Base-by-base conservation (phyloP, 2,888 invertebrate species). In the Villa cingulata region DNA sequence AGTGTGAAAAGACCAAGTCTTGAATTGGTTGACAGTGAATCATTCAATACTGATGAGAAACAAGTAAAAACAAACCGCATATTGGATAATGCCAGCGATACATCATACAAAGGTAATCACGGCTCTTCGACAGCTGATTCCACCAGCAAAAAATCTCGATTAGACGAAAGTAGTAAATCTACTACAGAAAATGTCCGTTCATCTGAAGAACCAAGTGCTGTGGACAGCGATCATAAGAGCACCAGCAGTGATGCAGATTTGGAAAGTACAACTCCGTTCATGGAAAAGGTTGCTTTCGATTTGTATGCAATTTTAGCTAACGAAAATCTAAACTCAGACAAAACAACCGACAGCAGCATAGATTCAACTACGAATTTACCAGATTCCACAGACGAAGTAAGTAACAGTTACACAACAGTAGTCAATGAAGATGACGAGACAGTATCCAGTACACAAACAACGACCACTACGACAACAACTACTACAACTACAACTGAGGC, bases 201-300 rank as follows among this genome's bases (percentile, higher is more conserved):
- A 15, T 7, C 12, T 15, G 34, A 29, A 14, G 36, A 36, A 36
- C 3, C 7, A 6, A 36, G 16, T 36, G n/a, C n/a, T n/a, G 6
- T 14, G 14, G 23, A 37, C 16, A 19, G 1, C 32, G 14, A 18
- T 29, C 10, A 4, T 38, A 27, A 45, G 19, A 51, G 52, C 16
- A 51, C 50, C 27, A 53, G 55, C 12, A 55, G 55, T 10, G 60
- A 61, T 6, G 15, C n/a, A 16, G 57, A 60, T 3, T 55, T 55
- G 2, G 62, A 64, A 15, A 64, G 65, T 54, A 68, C 68, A 7
- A 78, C 75, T 4, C 79, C 80, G 27, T 78, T 81, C 32, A 85
- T 84, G 81, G 84, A 86, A 60, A 86, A 87, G 69, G 83, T 84
- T 0, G 88, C 87, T 14, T 71, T 86, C 15, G 88, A 88, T 58